Conservation (phyloP, 2,888 invertebrate species). For the Nudaria mundana region DNA sequence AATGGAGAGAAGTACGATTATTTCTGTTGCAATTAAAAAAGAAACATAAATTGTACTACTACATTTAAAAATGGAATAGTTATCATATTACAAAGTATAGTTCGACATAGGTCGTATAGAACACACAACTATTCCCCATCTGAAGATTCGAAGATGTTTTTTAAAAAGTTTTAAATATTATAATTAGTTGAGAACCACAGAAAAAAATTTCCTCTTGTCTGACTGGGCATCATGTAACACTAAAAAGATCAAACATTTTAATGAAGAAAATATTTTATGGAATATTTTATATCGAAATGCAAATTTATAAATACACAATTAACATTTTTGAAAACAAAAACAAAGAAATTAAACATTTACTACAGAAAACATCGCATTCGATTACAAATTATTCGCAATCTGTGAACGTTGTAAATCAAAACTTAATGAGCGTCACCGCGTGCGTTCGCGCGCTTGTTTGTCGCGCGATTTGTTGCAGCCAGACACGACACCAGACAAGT, state of each 20-base stretch:
- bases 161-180: no score
- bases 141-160: no score
- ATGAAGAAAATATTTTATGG: no score
- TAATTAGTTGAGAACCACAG: no score
- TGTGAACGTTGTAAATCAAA: conserved; percentile 54
- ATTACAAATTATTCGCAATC: conserved; percentile 49
- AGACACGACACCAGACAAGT: conserved; percentile 52
- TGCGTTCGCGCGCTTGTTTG: conserved; percentile 64
- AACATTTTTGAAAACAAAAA: conserved; percentile 3
- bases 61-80: neutral
- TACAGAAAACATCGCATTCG: conserved; percentile 38
- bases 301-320: conserved; percentile 5
- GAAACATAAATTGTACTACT: neutral
- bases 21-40: conserved; percentile 1
- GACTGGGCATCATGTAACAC: no score
- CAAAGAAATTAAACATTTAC: conserved; percentile 24
- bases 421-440: conserved; percentile 69
- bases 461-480: conserved; percentile 62
- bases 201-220: no score
- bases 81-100: neutral
- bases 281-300: no score
- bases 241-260: no score
- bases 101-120: neutral
- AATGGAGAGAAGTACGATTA: conserved; percentile 22
- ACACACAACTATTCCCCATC: no score